Evolutionary conservation across 2,113 vertebrate genomes (phyloP).

Genomic region (Peromyscus leucopus): DNA sequence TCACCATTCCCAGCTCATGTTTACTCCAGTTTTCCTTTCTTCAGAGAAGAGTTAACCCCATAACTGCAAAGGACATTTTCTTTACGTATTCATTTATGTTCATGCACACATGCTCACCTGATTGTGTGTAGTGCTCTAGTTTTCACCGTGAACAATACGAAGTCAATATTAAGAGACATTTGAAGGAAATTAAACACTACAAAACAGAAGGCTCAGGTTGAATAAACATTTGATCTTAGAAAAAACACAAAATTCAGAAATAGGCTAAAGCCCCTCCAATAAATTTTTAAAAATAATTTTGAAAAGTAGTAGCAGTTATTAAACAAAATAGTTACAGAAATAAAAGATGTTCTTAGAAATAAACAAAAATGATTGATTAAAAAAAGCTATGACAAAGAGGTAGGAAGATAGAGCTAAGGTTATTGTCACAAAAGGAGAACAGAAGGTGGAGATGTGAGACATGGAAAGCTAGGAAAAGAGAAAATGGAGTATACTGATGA

Average conservation of each 20-base stretch:
- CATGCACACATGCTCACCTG: background rate
- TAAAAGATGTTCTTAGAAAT: background rate
- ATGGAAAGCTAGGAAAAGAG: background rate
- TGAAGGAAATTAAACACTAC: background rate
- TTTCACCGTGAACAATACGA: background rate
- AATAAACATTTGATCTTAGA: background rate
- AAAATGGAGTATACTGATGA: background rate
- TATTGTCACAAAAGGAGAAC: background rate
- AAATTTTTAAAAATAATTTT: background rate
- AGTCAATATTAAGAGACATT: background rate
- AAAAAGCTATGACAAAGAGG: background rate
- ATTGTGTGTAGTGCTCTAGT: background rate
- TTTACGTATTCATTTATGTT: background rate
- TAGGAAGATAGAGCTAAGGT: background rate
- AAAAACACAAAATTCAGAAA: slow-evolving; percentile 10
- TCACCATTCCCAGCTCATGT: background rate
- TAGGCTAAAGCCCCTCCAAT: background rate
- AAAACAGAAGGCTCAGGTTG: background rate
- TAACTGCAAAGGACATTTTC: background rate
- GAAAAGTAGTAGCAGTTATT: background rate
- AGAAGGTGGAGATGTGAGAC: background rate
- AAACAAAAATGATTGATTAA: background rate
- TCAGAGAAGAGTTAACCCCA: background rate
- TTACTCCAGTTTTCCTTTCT: background rate
- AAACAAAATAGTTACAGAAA: background rate